Evolutionary conservation across 2,888 invertebrate genomes (phyloP), one percentile per base, ranked within the genome.

Genomic region (Petrolisthes manimaculis): DNA sequence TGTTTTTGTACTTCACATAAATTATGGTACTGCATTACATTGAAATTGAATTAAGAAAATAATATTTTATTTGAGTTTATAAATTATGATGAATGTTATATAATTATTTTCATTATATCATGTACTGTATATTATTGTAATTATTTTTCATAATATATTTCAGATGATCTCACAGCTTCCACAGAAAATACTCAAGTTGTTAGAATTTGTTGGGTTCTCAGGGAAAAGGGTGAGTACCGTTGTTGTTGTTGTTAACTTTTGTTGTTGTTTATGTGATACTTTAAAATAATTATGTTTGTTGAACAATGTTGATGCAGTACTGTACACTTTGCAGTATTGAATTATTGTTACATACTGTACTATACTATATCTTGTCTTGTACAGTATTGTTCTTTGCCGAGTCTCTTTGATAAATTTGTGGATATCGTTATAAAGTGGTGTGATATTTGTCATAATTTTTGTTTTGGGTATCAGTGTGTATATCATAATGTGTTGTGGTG

Each of bases 121-220:
- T 53, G 51, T 14, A 8, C 51, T 53, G 51, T 14, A 8, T 77
- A 56, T 67, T 80, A 81, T 75, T 71, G 54, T 75, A n/a, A 61
- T 56, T 12, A 86, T 56, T 75, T 75, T 61, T 82, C 51, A 84
- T 86, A 80, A 79, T 37, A 37, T 83, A 91, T 92, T 92, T 56
- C 92, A 95, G 93, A 96, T 98, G 96, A 96, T 98, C 92, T 97
- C 98, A 0, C 94, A 97, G 92, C 94, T 99, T 85, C 99, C 99
- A 6, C 95, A 95, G 0, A 95, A 96, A 92, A 95, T 98, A 61
- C 95, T 98, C 91, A 96, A 96, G 92, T 93, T 99, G 53, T 93
- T 99, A 87, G 97, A 98, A 93, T 98, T 98, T 93, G 97, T 98
- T 91, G 99, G 99, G 75, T 98, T 98, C 93, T 96, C 97, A 4